Percentiles rank a stretch among this genome's conserved stretches.
These are phyloP conservation scores for Aphis craccivora DNA, from an alignment of 1,140 invertebrate species.

Conservation along the genomic window DNA sequence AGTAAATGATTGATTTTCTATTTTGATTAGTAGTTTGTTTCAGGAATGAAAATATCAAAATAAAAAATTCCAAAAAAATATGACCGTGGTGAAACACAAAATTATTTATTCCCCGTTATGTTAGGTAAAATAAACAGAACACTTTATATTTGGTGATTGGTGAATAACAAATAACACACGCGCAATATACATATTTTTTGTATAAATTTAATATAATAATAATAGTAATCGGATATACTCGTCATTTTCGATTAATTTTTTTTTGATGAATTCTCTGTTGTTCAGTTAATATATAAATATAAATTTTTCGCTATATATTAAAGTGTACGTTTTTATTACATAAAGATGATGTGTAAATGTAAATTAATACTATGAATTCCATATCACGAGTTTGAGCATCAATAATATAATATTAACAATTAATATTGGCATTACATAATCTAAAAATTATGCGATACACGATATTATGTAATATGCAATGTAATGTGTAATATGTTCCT, in stretches of 20 bases:
- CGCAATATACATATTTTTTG: neutral
- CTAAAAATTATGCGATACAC: too few relatives aligned
- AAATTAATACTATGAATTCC: neutral
- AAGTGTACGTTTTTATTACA: neutral
- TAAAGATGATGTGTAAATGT: neutral
- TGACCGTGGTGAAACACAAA: too few relatives aligned
- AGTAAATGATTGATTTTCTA: neutral
- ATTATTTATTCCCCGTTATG: neutral
- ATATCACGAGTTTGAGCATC: neutral
- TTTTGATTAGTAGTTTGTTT: neutral
- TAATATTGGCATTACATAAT: too few relatives aligned
- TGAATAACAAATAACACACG: neutral
- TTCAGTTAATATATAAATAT: neutral
- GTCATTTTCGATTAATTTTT: neutral
- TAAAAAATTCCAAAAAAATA: neutral
- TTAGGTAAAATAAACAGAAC: neutral
- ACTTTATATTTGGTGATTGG: neutral
- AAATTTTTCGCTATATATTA: neutral
- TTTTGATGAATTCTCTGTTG: neutral
- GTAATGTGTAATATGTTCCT: too few relatives aligned
- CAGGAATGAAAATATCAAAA: neutral
- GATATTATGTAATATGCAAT: too few relatives aligned
- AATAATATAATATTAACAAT: neutral
- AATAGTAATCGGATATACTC: neutral
- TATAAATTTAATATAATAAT: neutral